Evolutionary conservation across 2,888 invertebrate genomes (phyloP).

Genomic region (Chromoteleia sp.): DNA sequence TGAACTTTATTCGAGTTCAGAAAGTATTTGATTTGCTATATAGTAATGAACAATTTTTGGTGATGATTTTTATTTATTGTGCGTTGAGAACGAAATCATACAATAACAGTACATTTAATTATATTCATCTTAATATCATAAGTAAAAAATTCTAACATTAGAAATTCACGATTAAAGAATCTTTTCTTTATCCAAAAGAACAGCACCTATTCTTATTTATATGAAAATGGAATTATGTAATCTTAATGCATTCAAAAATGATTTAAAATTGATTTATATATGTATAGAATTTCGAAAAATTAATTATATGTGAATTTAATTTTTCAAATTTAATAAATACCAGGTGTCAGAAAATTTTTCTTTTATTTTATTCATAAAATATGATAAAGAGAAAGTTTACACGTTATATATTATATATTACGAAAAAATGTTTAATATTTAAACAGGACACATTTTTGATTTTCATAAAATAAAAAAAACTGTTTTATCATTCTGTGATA

Average conservation of each 20-base stretch:
- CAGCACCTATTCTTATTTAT: not conserved
- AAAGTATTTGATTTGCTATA: slow-evolving; percentile 16
- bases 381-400: not conserved
- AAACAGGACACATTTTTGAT: too few relatives aligned
- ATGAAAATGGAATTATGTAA: not conserved
- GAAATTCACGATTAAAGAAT: not conserved
- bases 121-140: not conserved
- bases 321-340: not conserved
- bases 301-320: not conserved
- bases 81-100: not conserved
- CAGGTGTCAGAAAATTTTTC: too few relatives aligned
- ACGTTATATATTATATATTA: too few relatives aligned
- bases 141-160: not conserved
- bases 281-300: not conserved
- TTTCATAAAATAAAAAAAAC: too few relatives aligned
- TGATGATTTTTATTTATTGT: not conserved
- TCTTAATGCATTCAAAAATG: not conserved
- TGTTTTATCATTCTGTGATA: too few relatives aligned
- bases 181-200: too few relatives aligned
- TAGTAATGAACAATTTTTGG: slow-evolving; percentile 14
- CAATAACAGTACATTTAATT: not conserved
- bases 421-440: too few relatives aligned
- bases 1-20: slow-evolving; percentile 38
- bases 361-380: not conserved
- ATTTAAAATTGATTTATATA: slow-evolving; percentile 10